Base-by-base conservation (phyloP, 2,888 invertebrate genomes). In the Coecobrya sp. region DNA sequence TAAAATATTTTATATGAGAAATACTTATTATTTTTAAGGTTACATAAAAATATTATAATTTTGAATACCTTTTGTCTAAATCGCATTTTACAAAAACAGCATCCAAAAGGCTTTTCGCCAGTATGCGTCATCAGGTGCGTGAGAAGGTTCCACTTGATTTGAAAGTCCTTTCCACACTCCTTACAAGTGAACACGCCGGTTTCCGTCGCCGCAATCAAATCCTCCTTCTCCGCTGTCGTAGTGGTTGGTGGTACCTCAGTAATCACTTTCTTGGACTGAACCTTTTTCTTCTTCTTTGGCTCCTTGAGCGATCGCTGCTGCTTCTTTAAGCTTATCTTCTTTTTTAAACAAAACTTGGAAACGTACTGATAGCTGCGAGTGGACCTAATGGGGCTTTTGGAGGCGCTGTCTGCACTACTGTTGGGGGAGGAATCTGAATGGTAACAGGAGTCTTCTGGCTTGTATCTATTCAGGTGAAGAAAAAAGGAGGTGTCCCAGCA, bases 51-150 rank as follows among this genome's bases (percentile, higher is more conserved):
- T 65, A 10, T 10, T 59, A 1, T 2, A 59, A 19, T 7, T 27
- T 1, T 68, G 22, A 5, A 0, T 79, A 79, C 79, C 49, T 79
- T 79, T 79, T 79, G 79, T 52, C 79, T 22, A 25, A 79, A 79
- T 30, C 79, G 49, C 79, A 79, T 79, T 79, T 79, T 49, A 10
- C 79, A 79, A 52, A 79, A 76, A 8, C 8, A 45, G 22, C 76
- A 76, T 5, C 22, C 76, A 76, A 76, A 76, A 3, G 76, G 76
- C 13, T 79, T 79, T n/a, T 79, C 79, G 0, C 79, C 79, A 2
- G 79, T 79, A n/a, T 79, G 79, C 0, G 79, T 79, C 79, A 79
- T 79, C 0, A 79, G 79, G 42, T 79, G 79, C 13, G 79, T 52
- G 49, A 52, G 52, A 22, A 79, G 79, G 16, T 79, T 79, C 79